Conservation (phyloP, 2,113 vertebrate species). For the Trogon surrucura region DNA sequence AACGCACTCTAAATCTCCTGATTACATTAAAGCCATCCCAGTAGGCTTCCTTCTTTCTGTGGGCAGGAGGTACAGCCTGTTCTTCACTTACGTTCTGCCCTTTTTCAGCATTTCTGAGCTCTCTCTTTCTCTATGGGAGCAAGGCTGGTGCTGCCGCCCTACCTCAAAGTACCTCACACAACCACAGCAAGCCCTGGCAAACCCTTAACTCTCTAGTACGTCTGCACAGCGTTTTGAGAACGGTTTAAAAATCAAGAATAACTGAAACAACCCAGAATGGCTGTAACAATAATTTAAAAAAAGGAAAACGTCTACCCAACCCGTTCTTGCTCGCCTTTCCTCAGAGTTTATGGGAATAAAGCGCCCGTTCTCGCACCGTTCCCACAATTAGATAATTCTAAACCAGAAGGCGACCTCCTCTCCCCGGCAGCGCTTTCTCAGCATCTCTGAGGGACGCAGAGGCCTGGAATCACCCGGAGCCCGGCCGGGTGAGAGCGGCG, state of each 20-base stretch:
- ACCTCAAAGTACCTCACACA: accelerated
- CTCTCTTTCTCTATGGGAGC: neutral
- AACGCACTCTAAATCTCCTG: neutral
- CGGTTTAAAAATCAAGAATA: accelerated
- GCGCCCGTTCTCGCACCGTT: neutral
- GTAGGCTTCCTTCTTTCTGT: neutral
- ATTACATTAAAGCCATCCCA: neutral
- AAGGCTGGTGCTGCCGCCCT: accelerated
- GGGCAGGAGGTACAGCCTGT: neutral
- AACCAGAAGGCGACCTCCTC: accelerated
- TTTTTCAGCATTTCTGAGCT: neutral
- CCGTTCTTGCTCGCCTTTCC: neutral
- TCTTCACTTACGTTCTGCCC: neutral
- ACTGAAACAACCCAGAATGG: neutral
- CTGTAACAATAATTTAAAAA: neutral
- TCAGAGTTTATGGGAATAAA: neutral
- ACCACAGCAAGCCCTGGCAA: neutral
- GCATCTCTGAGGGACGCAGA: accelerated
- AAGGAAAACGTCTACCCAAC: accelerated
- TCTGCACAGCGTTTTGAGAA: accelerated
- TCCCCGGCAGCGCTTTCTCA: neutral
- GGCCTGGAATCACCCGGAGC: neutral
- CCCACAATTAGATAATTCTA: accelerated
- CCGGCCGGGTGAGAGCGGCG: too few relatives aligned
- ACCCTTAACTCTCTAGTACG: neutral